Evolutionary conservation across 2,797 vertebrate species (phyloP).

Genomic region (Liasis olivaceus): DNA sequence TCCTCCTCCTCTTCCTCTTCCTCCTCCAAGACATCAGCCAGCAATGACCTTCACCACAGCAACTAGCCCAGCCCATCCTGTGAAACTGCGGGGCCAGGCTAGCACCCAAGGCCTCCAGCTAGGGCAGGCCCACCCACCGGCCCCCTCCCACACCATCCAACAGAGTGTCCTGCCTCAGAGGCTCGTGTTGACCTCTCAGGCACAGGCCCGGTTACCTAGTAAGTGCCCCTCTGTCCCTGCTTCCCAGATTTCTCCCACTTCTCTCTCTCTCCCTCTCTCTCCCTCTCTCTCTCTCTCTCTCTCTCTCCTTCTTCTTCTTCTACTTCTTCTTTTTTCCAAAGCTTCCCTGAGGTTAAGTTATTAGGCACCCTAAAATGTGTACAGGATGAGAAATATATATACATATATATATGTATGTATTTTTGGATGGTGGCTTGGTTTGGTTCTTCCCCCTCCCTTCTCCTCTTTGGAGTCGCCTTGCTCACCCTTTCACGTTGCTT

Average conservation of each 20-base stretch:
- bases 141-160: conserved; percentile 86
- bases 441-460: conserved; percentile 10
- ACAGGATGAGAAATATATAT: conserved; percentile 55
- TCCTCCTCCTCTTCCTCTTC: background rate
- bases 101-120: conserved; percentile 77
- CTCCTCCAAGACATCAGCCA: conserved; percentile 80
- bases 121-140: conserved; percentile 82
- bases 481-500: conserved; percentile 57
- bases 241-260: conserved; percentile 75
- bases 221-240: conserved; percentile 83
- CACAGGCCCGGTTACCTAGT: conserved; percentile 99
- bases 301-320: conserved; percentile 52
- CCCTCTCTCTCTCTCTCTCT: background rate
- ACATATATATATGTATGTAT: conserved; percentile 34
- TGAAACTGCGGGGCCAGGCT: conserved; percentile 80
- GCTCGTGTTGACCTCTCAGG: conserved; percentile 97
- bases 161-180: conserved; percentile 92
- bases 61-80: conserved; percentile 80
- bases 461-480: conserved; percentile 67
- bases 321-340: background rate
- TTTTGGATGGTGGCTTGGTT: conserved; percentile 10
- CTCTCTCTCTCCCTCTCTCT: conserved; percentile 34
- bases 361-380: conserved; percentile 70
- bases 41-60: conserved; percentile 77
- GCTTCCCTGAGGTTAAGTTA: conserved; percentile 73